Evolutionary conservation across 2,888 invertebrate genomes (phyloP).

Genomic region (Nemotelus pantherinus): DNA sequence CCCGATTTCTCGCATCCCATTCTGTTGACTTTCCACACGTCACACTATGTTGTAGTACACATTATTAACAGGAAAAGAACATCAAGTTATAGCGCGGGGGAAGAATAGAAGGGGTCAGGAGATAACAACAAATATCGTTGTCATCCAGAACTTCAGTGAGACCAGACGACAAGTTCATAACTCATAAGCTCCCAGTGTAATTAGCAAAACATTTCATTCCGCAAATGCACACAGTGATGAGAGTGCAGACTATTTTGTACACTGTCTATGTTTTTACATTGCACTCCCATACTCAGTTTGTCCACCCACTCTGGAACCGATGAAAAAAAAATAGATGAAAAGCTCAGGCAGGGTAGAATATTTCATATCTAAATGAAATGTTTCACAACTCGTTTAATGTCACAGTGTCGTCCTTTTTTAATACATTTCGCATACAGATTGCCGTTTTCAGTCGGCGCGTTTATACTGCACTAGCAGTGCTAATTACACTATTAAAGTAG

Average conservation of each 20-base stretch:
- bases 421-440: constrained; percentile 5
- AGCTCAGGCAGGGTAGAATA: neutral
- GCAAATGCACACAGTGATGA: neutral
- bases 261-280: neutral
- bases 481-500: neutral
- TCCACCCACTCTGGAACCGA: neutral
- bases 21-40: no score
- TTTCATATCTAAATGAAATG: neutral
- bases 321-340: neutral
- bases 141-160: neutral
- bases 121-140: no score
- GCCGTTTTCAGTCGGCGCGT: neutral
- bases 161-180: constrained; percentile 6
- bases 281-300: neutral
- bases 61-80: no score
- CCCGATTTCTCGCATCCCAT: no score
- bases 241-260: neutral
- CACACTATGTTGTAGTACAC: no score
- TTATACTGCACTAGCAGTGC: neutral
- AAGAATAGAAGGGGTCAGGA: no score
- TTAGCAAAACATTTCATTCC: constrained; percentile 31
- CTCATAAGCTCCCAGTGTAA: constrained; percentile 17
- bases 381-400: constrained; percentile 24
- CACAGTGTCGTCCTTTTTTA: neutral
- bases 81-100: no score